Evolutionary conservation across 2,113 vertebrate genomes (phyloP).

Genomic region (Saccopteryx leptura): DNA sequence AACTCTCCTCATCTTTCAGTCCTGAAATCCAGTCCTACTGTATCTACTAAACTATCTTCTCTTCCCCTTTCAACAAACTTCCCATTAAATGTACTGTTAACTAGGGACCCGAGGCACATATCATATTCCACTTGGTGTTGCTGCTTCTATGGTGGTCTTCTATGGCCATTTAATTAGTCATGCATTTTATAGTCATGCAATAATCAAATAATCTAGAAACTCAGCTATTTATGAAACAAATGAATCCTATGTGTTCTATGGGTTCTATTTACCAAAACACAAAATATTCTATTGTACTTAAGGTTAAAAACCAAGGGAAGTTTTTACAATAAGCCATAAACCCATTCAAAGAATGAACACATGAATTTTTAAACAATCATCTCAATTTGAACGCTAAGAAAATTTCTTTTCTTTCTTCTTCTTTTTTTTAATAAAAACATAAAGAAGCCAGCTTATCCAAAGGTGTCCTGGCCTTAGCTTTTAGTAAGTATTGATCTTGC

Average conservation of each 20-base stretch:
- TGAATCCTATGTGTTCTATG: neutral
- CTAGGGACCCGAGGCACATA: neutral
- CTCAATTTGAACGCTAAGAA: neutral
- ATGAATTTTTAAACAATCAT: slow-evolving; percentile 5
- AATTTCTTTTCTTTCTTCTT: neutral
- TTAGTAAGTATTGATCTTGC: neutral
- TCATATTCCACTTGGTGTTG: neutral
- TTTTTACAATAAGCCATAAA: neutral
- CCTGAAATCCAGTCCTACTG: neutral
- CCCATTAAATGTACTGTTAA: neutral
- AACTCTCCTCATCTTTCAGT: neutral
- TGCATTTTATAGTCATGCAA: neutral
- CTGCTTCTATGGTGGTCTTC: neutral
- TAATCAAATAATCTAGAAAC: slow-evolving; percentile 27
- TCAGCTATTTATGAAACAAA: neutral
- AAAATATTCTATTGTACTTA: neutral
- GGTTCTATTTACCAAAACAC: neutral
- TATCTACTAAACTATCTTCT: neutral
- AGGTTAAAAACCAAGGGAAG: neutral
- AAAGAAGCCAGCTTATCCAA: neutral
- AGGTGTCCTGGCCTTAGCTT: neutral
- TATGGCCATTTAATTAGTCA: neutral
- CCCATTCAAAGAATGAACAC: neutral
- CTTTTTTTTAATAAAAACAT: neutral
- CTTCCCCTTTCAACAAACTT: neutral